phyloP scores from a whole-genome alignment of 2,797 vertebrate species.

The Sylvilagus floridanus region DNA sequence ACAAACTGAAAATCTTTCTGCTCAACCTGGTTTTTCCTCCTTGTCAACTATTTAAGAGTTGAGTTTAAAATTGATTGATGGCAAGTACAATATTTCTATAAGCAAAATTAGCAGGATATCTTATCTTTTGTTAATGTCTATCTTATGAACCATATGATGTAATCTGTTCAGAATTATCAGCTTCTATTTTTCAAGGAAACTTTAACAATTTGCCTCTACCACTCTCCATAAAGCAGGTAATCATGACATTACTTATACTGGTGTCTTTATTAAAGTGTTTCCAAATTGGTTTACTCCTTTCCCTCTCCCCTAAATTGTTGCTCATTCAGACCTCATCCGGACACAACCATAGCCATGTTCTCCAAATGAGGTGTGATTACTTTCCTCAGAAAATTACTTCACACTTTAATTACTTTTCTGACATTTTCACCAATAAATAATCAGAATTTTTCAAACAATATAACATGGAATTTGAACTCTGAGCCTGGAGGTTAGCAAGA shows the following conservation, averaged over 20 bases:
- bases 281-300: neutral
- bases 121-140: slow-evolving; percentile 18
- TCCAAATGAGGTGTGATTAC: slow-evolving; percentile 76
- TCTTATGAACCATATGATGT: neutral
- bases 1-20: neutral
- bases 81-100: neutral
- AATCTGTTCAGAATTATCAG: neutral
- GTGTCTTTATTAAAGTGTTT: neutral
- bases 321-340: neutral
- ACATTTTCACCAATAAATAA: slow-evolving; percentile 87
- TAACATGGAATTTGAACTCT: slow-evolving; percentile 81
- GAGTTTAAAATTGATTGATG: neutral
- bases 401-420: slow-evolving; percentile 85
- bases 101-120: neutral
- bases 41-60: neutral
- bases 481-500: slow-evolving; percentile 84
- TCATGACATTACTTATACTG: neutral
- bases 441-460: slow-evolving; percentile 82
- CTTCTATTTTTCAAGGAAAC: neutral
- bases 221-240: neutral
- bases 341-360: slow-evolving; percentile 64
- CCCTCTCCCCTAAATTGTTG: neutral
- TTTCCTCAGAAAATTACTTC: slow-evolving; percentile 84
- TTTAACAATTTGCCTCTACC: neutral
- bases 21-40: neutral